A percentile compares a stretch with the other conserved stretches of the same genome.
phyloP scores from a whole-genome alignment of 2,113 vertebrate genomes.

The Centropus bengalensis region DNA sequence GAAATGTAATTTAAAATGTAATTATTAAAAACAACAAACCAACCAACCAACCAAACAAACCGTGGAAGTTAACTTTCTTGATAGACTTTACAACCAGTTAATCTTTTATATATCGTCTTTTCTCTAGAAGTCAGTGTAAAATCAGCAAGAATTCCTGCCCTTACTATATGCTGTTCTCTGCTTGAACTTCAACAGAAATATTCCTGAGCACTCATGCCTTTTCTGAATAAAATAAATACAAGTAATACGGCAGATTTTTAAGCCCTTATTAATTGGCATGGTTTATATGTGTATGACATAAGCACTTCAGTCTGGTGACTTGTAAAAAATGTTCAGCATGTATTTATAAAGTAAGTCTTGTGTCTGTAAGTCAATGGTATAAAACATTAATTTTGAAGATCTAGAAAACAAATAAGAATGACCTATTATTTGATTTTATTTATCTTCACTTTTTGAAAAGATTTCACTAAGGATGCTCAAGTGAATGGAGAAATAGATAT shows the following conservation, averaged over 20 bases:
- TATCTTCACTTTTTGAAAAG: not conserved
- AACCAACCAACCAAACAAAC: too few relatives aligned
- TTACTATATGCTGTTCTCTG: not conserved
- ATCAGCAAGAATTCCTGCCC: accelerated
- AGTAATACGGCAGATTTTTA: not conserved
- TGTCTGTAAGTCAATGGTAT: not conserved
- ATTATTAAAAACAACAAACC: not conserved
- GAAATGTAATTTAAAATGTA: not conserved
- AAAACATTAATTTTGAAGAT: not conserved
- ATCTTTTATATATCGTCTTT: not conserved
- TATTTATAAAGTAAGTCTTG: not conserved
- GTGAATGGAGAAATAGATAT: not conserved
- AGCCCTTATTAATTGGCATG: not conserved
- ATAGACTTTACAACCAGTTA: not conserved
- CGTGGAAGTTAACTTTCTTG: not conserved
- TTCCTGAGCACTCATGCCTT: not conserved
- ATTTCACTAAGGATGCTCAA: not conserved
- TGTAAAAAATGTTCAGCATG: not conserved
- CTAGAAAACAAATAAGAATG: not conserved
- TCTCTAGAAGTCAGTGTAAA: not conserved
- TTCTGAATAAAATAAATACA: not conserved
- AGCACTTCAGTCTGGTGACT: not conserved
- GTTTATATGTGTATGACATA: not conserved
- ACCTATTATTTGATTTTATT: not conserved
- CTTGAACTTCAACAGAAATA: not conserved